phyloP scores from a whole-genome alignment of 2,113 vertebrate genomes.

The Cichladusa arquata region DNA sequence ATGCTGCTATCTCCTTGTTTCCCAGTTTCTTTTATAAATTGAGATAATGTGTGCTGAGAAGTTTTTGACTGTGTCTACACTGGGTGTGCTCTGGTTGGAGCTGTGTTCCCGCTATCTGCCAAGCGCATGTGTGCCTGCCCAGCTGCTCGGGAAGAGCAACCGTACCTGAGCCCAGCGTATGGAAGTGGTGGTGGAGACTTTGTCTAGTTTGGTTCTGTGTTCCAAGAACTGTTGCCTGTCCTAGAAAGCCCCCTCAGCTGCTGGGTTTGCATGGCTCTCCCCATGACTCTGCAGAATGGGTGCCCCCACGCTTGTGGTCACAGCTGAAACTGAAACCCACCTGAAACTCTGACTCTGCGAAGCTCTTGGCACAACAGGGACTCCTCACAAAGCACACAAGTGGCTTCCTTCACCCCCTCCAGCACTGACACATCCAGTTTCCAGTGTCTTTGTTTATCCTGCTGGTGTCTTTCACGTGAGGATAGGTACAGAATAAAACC shows the following conservation, averaged over 20 bases:
- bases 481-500: background rate
- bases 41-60: background rate
- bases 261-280: conserved; percentile 63
- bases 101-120: conserved; percentile 4
- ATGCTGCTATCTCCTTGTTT: conserved; percentile 68
- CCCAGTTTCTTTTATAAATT: conserved; percentile 10
- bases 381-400: background rate
- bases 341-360: background rate
- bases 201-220: conserved; percentile 2
- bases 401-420: background rate
- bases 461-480: background rate
- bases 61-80: background rate
- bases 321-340: background rate
- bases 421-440: background rate
- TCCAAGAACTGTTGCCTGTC: conserved; percentile 36
- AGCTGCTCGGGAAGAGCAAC: conserved; percentile 1
- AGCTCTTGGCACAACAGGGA: background rate
- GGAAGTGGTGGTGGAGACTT: background rate
- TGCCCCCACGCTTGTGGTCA: background rate
- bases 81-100: background rate
- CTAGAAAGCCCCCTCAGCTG: background rate
- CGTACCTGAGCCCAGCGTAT: background rate
- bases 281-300: background rate
- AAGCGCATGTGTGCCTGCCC: conserved; percentile 65
- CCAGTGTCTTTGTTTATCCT: background rate